phyloP scores from a whole-genome alignment of 2,797 vertebrate genomes.

The Sphenopsis melanotis region DNA sequence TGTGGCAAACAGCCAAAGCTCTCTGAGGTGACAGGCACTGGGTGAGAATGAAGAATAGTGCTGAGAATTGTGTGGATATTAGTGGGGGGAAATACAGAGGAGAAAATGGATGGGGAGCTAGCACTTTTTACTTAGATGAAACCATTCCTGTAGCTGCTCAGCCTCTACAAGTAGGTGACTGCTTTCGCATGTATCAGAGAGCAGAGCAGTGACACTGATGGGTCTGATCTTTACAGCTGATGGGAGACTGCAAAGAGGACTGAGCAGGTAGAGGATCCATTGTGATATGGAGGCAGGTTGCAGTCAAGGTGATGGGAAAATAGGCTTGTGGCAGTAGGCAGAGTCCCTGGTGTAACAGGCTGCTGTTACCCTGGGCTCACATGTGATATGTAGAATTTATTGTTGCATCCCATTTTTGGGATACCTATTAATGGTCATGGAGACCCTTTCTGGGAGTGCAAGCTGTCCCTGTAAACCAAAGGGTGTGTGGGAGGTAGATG shows the following conservation, averaged over 20 bases:
- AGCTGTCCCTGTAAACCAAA: neutral
- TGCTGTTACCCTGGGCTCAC: neutral
- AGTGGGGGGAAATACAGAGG: neutral
- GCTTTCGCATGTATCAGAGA: neutral
- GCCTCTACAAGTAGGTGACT: neutral
- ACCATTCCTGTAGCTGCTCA: neutral
- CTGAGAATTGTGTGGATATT: neutral
- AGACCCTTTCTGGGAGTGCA: neutral
- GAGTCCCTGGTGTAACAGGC: rapidly evolving
- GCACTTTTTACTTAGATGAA: neutral
- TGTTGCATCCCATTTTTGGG: neutral
- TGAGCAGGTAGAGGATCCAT: neutral
- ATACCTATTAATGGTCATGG: neutral
- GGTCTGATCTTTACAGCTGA: neutral
- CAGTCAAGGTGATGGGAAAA: neutral
- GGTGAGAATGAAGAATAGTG: neutral
- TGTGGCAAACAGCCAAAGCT: neutral
- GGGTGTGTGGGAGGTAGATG: neutral
- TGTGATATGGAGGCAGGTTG: neutral
- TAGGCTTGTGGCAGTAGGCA: neutral
- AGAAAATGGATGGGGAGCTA: neutral
- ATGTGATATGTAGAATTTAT: neutral
- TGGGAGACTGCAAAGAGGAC: neutral
- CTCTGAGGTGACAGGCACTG: neutral
- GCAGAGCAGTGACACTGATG: neutral